Conservation (phyloP, 2,113 vertebrate species). For the Urocolius indicus region DNA sequence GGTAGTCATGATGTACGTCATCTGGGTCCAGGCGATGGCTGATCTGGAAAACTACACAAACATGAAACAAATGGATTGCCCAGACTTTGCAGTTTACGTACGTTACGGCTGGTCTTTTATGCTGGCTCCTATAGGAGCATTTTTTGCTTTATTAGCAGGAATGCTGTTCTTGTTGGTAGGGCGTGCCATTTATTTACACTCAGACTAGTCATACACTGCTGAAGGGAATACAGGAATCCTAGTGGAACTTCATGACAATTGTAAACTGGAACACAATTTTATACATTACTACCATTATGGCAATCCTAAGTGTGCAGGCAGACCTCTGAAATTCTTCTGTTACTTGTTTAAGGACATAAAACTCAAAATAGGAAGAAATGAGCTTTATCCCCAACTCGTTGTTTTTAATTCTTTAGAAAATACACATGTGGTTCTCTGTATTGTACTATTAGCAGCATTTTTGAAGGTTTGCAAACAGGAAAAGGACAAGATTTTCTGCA, state of each 20-base stretch:
- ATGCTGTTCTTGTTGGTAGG: conserved; percentile 92
- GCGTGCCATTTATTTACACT: conserved; percentile 81
- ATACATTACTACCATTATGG: background rate
- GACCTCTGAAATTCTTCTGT: conserved; percentile 31
- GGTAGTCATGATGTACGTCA: conserved; percentile 86
- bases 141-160: conserved; percentile 91
- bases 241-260: background rate
- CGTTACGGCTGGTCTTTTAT: conserved; percentile 94
- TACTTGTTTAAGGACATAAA: conserved; percentile 21
- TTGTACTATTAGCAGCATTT: background rate
- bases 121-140: conserved; percentile 88
- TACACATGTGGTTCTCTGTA: background rate
- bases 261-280: conserved; percentile 41
- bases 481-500: background rate
- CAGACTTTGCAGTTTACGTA: conserved; percentile 79
- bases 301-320: background rate
- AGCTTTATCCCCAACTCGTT: background rate
- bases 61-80: conserved; percentile 77
- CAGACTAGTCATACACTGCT: conserved; percentile 58
- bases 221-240: background rate
- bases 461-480: background rate
- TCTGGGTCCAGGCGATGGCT: conserved; percentile 88
- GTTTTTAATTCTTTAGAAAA: background rate
- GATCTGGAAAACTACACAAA: conserved; percentile 84
- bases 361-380: background rate